Percentiles rank a stretch among this genome's conserved stretches.
Conservation (phyloP, 2,113 vertebrate species). For the Baryphthengus martii region DNA sequence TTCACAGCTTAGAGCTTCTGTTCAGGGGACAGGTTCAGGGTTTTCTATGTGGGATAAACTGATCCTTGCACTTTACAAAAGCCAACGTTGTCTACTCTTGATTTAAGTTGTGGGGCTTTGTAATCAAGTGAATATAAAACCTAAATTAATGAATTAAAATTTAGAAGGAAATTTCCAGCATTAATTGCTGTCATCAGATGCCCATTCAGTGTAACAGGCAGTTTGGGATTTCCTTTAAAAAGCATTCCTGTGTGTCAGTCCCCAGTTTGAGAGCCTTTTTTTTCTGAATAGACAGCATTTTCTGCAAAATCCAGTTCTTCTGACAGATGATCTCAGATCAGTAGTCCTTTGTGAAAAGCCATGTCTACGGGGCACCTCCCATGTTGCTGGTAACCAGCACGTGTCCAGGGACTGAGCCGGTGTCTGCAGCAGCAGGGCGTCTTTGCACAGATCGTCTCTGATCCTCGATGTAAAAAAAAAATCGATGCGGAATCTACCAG, state of each 20-base stretch:
- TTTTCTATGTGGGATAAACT: not conserved
- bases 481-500: not conserved
- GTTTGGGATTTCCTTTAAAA: no score
- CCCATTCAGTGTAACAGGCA: not conserved
- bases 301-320: not conserved
- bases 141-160: not conserved
- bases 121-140: not conserved
- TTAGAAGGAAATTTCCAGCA: not conserved
- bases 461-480: not conserved
- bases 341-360: not conserved
- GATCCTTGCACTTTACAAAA: not conserved
- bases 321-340: not conserved
- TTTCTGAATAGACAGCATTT: not conserved
- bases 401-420: rapidly evolving
- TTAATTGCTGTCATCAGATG: not conserved
- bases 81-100: not conserved
- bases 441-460: not conserved
- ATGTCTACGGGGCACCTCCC: rapidly evolving
- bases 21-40: not conserved
- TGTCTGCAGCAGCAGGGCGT: rapidly evolving
- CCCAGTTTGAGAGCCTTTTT: rapidly evolving
- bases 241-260: rapidly evolving
- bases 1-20: not conserved
- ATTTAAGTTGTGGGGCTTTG: not conserved
- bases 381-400: rapidly evolving